Percentiles rank a stretch among this genome's conserved stretches.
Evolutionary conservation across 2,113 vertebrate genomes (phyloP).

Genomic region (Peromyscus maniculatus): DNA sequence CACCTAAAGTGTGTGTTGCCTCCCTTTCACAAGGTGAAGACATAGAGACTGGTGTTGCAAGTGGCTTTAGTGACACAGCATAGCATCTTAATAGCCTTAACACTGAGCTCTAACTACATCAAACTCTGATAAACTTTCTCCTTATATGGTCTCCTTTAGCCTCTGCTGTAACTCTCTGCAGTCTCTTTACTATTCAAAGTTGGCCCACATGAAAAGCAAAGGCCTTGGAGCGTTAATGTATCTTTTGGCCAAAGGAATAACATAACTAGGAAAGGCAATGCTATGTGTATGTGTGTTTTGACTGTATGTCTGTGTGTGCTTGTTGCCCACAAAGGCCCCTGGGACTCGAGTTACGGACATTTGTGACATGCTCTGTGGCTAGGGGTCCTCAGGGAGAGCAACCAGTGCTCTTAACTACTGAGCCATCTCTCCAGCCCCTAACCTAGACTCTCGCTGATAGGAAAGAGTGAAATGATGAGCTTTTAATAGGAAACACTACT

Average conservation of each 20-base stretch:
- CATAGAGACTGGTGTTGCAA: background rate
- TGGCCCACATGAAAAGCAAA: slow-evolving; percentile 46
- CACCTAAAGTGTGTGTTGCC: background rate
- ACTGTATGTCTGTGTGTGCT: background rate
- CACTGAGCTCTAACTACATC: background rate
- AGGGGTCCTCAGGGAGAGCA: background rate
- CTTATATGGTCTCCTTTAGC: background rate
- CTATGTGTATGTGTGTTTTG: background rate
- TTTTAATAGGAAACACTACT: background rate
- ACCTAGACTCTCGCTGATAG: background rate
- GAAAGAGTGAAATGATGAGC: background rate
- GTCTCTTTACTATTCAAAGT: slow-evolving; percentile 4
- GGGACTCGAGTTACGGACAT: background rate
- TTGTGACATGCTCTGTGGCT: background rate
- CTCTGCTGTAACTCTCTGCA: background rate
- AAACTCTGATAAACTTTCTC: background rate
- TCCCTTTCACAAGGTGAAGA: background rate
- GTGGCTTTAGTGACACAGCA: background rate
- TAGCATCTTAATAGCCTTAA: background rate
- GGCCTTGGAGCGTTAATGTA: background rate
- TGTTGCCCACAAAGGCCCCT: background rate
- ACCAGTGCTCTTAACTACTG: background rate
- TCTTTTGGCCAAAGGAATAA: background rate
- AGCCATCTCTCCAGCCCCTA: background rate
- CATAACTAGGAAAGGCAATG: background rate